phyloP scores from a whole-genome alignment of 2,888 invertebrate species.

The Acanthosepion lycidas region DNA sequence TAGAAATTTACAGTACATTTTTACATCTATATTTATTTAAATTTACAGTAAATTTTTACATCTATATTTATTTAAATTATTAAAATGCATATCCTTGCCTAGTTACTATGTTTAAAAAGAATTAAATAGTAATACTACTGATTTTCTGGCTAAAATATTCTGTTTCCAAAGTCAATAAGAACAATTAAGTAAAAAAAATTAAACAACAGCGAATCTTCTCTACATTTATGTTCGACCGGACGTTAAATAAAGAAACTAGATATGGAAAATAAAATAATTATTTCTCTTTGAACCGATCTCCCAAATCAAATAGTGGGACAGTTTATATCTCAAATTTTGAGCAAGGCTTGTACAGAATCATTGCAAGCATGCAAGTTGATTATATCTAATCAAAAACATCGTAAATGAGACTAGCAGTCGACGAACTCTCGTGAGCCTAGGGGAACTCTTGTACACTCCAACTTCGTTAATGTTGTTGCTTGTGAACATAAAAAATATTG shows the following conservation, averaged over 20 bases:
- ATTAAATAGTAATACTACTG: background rate
- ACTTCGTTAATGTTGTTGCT: too few species aligned
- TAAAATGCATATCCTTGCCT: too few species aligned
- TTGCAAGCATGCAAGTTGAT: background rate
- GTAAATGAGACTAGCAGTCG: background rate
- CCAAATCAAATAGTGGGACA: too few species aligned
- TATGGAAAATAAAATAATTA: background rate
- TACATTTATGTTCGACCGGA: background rate
- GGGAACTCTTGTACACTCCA: too few species aligned
- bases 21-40: too few species aligned
- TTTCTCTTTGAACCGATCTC: too few species aligned
- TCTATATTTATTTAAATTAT: too few species aligned
- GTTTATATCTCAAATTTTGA: background rate
- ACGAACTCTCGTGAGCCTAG: background rate
- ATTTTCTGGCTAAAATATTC: background rate
- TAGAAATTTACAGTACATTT: too few species aligned
- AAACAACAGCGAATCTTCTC: background rate
- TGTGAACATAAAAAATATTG: too few species aligned
- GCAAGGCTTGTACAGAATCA: background rate
- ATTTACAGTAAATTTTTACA: too few species aligned
- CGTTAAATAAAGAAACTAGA: background rate
- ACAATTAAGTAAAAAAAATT: background rate
- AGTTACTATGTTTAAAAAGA: too few species aligned
- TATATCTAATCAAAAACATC: too few species aligned
- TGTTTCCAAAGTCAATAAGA: background rate